A percentile compares a stretch with the other conserved stretches of the same genome.
Conservation (phyloP, 1,140 invertebrate species). For the Laodelphax striatellus region DNA sequence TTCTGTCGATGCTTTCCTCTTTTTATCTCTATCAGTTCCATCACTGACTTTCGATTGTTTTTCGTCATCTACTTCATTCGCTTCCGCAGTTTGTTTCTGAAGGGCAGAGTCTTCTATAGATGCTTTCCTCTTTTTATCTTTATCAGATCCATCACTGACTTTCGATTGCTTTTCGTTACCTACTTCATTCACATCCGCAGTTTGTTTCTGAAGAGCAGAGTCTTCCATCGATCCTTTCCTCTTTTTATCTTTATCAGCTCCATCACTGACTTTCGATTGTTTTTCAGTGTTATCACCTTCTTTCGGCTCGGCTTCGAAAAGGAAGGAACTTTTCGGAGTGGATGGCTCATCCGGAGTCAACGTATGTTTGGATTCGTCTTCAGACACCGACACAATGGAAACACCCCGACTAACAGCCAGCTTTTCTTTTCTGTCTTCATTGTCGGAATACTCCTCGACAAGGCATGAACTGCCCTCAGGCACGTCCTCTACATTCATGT, state of each 20-base stretch:
- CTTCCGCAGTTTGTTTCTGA: too few species aligned
- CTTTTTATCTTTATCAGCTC: slow-evolving; percentile 25
- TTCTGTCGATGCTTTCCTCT: slow-evolving; percentile 16
- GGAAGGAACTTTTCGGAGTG: neutral
- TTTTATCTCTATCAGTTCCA: slow-evolving; percentile 21
- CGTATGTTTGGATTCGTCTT: slow-evolving; percentile 37
- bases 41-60: slow-evolving; percentile 6
- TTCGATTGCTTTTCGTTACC: neutral
- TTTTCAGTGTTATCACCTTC: neutral
- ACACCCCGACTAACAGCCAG: slow-evolving; percentile 38
- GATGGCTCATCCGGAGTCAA: slow-evolving; percentile 5
- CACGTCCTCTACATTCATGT: slow-evolving; percentile 19
- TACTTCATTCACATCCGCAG: too few species aligned
- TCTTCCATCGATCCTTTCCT: slow-evolving; percentile 2
- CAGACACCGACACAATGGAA: slow-evolving; percentile 50
- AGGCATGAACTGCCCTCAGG: slow-evolving; percentile 26
- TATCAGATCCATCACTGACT: neutral
- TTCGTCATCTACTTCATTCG: neutral
- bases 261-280: neutral
- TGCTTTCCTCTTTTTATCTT: slow-evolving; percentile 26
- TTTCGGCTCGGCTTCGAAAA: neutral
- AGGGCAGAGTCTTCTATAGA: too few species aligned
- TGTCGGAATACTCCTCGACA: slow-evolving; percentile 30
- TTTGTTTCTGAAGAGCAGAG: too few species aligned
- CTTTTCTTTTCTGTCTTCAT: slow-evolving; percentile 25